These are phyloP conservation scores for Caenorhabditis sp. DNA, from an alignment of 2,888 invertebrate genomes.

Conservation along the genomic window DNA sequence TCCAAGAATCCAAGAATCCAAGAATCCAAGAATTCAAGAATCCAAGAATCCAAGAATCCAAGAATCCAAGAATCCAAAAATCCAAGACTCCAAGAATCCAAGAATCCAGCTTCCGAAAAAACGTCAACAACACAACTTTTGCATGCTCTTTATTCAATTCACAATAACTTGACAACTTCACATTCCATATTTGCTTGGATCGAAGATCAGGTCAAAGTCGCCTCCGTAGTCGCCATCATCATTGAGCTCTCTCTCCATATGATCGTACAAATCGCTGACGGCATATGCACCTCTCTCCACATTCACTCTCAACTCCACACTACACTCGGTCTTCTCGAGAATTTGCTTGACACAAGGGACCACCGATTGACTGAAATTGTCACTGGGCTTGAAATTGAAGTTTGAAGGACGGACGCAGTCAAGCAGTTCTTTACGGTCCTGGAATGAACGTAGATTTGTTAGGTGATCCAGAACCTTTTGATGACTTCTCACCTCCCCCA, in stretches of 20 bases:
- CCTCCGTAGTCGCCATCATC: not conserved
- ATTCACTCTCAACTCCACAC: not conserved
- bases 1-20: not conserved
- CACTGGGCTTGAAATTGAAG: not conserved
- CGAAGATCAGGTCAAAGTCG: not conserved
- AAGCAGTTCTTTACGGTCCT: not conserved
- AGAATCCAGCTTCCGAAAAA: not conserved
- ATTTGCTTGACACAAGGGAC: not conserved
- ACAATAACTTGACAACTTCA: not conserved
- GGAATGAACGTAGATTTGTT: not conserved
- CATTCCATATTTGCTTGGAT: not conserved
- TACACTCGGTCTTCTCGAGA: not conserved
- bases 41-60: no score
- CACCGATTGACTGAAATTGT: not conserved
- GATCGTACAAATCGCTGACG: not conserved
- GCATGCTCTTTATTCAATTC: not conserved
- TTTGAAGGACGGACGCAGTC: not conserved
- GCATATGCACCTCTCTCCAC: not conserved
- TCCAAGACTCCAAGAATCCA: not conserved
- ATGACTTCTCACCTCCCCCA: not conserved
- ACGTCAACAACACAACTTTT: not conserved
- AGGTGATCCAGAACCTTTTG: not conserved
- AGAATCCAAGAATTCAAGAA: not conserved
- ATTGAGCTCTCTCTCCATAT: not conserved
- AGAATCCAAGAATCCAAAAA: no score